Conservation (phyloP, 2,113 vertebrate genomes). For the Amphiprion percula region DNA sequence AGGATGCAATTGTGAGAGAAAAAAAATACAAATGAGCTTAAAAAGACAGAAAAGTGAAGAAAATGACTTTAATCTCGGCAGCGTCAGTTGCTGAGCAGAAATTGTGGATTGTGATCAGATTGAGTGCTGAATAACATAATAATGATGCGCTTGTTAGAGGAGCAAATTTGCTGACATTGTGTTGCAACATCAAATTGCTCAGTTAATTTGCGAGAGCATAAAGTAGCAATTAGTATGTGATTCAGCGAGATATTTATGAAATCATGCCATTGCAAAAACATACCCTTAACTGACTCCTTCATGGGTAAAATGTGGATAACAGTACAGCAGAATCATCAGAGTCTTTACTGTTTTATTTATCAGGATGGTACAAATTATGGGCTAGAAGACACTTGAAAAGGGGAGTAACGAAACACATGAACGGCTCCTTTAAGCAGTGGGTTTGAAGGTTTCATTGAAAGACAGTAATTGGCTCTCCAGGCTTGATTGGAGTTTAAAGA, state of each 20-base stretch:
- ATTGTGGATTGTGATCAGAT: not conserved
- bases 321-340: not conserved
- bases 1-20: conserved; percentile 3
- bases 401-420: no score
- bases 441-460: no score
- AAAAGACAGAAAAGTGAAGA: not conserved
- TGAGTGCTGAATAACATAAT: conserved; percentile 11
- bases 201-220: conserved; percentile 50
- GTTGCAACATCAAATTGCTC: conserved; percentile 39
- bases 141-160: conserved; percentile 36
- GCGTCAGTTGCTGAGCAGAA: conserved; percentile 1
- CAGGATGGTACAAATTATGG: conserved; percentile 13
- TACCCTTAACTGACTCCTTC: conserved; percentile 17
- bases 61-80: not conserved
- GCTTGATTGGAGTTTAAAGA: not conserved
- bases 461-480: not conserved
- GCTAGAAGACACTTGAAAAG: not conserved
- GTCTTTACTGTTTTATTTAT: conserved; percentile 16
- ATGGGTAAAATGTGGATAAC: conserved; percentile 2
- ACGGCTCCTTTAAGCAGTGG: no score
- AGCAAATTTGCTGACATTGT: conserved; percentile 50
- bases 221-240: conserved; percentile 42
- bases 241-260: conserved; percentile 43
- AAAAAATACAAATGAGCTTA: not conserved
- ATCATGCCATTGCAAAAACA: conserved; percentile 23